A percentile compares a stretch with the other conserved stretches of the same genome.
phyloP scores from a whole-genome alignment of 2,797 vertebrate species.

The Enteromius paludinosus region DNA sequence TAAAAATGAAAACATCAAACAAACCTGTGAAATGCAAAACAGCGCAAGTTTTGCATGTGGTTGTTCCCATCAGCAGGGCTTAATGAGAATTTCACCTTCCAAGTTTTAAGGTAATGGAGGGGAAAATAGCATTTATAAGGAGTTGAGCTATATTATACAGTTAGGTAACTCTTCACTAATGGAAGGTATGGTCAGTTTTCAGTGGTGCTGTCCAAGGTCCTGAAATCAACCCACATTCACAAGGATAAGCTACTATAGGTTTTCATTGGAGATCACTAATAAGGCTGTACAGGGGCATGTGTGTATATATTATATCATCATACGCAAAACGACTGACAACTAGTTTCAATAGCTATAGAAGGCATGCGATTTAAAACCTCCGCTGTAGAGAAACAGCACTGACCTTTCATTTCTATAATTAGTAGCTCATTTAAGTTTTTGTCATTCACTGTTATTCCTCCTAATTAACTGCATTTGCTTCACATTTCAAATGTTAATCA shows the following conservation, averaged over 20 bases:
- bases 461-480: background rate
- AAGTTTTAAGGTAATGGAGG: conserved; percentile 50
- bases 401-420: background rate
- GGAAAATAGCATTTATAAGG: conserved; percentile 7
- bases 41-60: conserved; percentile 65
- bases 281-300: background rate
- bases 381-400: background rate
- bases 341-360: background rate
- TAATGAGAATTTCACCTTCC: conserved; percentile 73
- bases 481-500: conserved; percentile 12
- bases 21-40: conserved; percentile 74
- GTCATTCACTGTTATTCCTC: background rate
- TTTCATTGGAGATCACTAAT: background rate
- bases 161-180: conserved; percentile 8
- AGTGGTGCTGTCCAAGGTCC: conserved; percentile 37
- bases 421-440: conserved; percentile 1
- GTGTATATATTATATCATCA: background rate
- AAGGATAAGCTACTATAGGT: background rate
- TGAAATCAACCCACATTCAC: conserved; percentile 45
- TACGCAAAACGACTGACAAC: background rate
- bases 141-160: conserved; percentile 4
- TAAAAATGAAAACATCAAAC: conserved; percentile 77
- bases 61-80: conserved; percentile 68
- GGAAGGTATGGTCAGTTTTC: background rate
- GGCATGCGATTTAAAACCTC: background rate